Percentiles rank a stretch among this genome's conserved stretches.
Evolutionary conservation across 2,113 vertebrate species (phyloP).

Genomic region (Morone chrysops): DNA sequence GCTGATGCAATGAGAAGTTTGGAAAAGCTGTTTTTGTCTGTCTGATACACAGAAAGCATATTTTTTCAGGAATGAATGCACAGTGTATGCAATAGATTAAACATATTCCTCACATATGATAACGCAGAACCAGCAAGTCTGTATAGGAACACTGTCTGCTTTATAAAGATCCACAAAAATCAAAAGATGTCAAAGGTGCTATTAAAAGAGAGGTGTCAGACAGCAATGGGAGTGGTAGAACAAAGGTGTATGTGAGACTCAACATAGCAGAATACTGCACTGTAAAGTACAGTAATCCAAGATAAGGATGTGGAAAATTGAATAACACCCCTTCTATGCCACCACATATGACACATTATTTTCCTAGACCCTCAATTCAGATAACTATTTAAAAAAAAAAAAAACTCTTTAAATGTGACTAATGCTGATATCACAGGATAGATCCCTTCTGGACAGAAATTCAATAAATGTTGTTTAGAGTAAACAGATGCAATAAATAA

Average conservation of each 20-base stretch:
- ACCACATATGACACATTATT: neutral
- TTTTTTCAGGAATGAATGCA: conserved; percentile 12
- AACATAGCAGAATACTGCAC: conserved; percentile 5
- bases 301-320: neutral
- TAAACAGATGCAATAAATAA: too few species aligned
- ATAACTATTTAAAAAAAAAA: neutral
- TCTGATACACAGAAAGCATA: conserved; percentile 13
- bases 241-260: conserved; percentile 30
- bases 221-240: conserved; percentile 18
- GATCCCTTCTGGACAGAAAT: too few species aligned
- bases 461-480: too few species aligned
- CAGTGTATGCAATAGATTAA: neutral
- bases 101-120: neutral
- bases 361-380: neutral
- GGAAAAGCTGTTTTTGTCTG: conserved; percentile 41
- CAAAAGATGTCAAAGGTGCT: conserved; percentile 29
- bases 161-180: conserved; percentile 14
- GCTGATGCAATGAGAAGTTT: conserved; percentile 49
- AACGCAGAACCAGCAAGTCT: conserved; percentile 15
- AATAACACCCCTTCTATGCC: neutral
- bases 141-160: neutral
- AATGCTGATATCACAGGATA: neutral
- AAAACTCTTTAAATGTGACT: neutral
- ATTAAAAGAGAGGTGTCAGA: conserved; percentile 36
- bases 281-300: neutral